These are phyloP conservation scores for Mechanitis mazaeus DNA, from an alignment of 2,888 invertebrate genomes.

Conservation along the genomic window DNA sequence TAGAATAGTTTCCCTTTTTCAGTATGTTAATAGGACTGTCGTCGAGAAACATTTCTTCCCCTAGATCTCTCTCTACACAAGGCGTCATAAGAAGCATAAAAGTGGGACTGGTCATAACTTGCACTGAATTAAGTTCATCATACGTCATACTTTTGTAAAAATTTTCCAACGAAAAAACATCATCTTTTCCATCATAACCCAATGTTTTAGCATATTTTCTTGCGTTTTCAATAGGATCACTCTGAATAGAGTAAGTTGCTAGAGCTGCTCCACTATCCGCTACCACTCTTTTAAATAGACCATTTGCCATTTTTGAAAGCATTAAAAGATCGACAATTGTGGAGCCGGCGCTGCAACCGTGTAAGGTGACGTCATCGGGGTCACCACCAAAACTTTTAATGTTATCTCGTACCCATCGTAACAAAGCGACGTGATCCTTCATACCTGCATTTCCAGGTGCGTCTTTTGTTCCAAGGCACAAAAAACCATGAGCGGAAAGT, in stretches of 20 bases:
- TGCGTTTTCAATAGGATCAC: constrained; percentile 35
- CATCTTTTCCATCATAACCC: constrained; percentile 37
- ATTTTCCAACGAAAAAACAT: constrained; percentile 40
- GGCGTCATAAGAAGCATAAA: constrained; percentile 33
- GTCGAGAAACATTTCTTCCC: constrained; percentile 37
- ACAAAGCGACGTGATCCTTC: constrained; percentile 39
- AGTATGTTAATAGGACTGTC: constrained; percentile 43
- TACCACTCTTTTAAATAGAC: constrained; percentile 33
- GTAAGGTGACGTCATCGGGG: constrained; percentile 40
- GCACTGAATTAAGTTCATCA: constrained; percentile 34
- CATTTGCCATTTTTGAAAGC: constrained; percentile 34
- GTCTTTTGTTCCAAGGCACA: constrained; percentile 36
- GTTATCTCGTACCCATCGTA: constrained; percentile 40
- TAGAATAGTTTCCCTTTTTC: constrained; percentile 33
- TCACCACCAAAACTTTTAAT: constrained; percentile 40
- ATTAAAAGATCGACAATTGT: constrained; percentile 34
- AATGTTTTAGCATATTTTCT: constrained; percentile 32
- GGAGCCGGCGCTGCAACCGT: constrained; percentile 40
- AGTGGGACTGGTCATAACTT: constrained; percentile 30
- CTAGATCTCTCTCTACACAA: constrained; percentile 35
- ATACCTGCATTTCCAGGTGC: constrained; percentile 41
- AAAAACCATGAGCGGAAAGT: constrained; percentile 36
- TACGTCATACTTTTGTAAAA: constrained; percentile 42
- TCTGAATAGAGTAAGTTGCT: constrained; percentile 32
- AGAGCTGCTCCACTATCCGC: constrained; percentile 34